Evolutionary conservation across 2,797 vertebrate genomes (phyloP).

Genomic region (Rhincodon typus): DNA sequence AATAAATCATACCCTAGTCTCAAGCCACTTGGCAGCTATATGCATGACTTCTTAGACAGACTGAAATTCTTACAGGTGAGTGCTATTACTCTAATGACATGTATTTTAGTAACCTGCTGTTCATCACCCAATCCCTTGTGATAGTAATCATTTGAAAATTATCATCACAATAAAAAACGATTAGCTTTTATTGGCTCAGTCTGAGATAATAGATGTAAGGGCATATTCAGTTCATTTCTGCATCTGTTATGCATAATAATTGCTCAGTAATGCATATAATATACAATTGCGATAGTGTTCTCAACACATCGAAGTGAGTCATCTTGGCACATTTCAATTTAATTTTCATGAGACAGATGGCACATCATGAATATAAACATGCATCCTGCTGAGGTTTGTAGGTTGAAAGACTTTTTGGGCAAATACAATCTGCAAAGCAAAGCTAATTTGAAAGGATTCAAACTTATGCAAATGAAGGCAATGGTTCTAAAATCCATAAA

Average conservation of each 20-base stretch:
- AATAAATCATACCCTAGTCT: slow-evolving; percentile 81
- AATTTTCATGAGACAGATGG: slow-evolving; percentile 37
- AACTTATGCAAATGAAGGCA: not conserved
- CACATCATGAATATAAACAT: slow-evolving; percentile 21
- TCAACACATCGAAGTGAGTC: slow-evolving; percentile 24
- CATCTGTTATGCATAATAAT: not conserved
- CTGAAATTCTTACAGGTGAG: slow-evolving; percentile 76
- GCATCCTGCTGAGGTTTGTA: not conserved
- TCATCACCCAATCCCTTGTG: slow-evolving; percentile 4
- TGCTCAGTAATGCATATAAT: slow-evolving; percentile 32
- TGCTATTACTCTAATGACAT: not conserved
- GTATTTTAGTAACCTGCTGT: not conserved
- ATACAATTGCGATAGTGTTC: not conserved
- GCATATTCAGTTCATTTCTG: not conserved
- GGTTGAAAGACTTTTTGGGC: not conserved
- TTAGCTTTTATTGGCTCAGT: slow-evolving; percentile 34
- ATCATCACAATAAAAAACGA: slow-evolving; percentile 20
- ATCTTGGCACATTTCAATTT: slow-evolving; percentile 20
- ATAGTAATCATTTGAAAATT: slow-evolving; percentile 32
- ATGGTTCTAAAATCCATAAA: not conserved
- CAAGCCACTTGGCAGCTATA: slow-evolving; percentile 77
- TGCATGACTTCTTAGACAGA: slow-evolving; percentile 73
- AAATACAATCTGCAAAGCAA: not conserved
- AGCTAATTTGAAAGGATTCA: not conserved
- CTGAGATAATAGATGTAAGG: not conserved